Evolutionary conservation across 2,797 vertebrate species (phyloP).

Genomic region (Ptychadena robeensis): DNA sequence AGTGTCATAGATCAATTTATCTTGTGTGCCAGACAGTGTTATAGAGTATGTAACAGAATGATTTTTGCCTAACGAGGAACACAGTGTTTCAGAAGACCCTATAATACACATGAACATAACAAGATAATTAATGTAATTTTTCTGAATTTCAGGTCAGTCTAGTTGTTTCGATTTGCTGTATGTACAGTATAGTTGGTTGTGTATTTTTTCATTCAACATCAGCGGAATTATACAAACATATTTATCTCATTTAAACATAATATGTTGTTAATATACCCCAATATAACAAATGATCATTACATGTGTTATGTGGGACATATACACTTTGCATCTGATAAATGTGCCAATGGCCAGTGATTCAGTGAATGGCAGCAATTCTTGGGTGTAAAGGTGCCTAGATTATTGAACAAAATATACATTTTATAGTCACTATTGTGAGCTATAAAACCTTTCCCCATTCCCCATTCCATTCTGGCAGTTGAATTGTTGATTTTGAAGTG

Average conservation of each 20-base stretch:
- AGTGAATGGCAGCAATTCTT: too few species aligned
- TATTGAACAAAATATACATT: too few species aligned
- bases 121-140: background rate
- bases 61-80: background rate
- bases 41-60: background rate
- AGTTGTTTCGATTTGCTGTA: background rate
- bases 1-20: background rate
- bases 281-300: background rate
- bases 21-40: background rate
- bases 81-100: background rate
- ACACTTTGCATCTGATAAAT: too few species aligned
- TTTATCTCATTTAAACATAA: background rate
- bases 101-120: conserved; percentile 3
- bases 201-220: background rate
- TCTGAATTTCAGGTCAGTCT: background rate
- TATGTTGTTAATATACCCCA: background rate
- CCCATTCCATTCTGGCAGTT: too few species aligned
- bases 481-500: too few species aligned
- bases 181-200: background rate
- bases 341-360: too few species aligned
- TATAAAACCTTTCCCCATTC: too few species aligned
- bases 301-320: background rate
- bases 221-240: background rate
- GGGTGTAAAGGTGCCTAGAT: too few species aligned
- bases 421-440: too few species aligned